Conservation (phyloP, 2,888 invertebrate genomes). For the Lingula anatina region DNA sequence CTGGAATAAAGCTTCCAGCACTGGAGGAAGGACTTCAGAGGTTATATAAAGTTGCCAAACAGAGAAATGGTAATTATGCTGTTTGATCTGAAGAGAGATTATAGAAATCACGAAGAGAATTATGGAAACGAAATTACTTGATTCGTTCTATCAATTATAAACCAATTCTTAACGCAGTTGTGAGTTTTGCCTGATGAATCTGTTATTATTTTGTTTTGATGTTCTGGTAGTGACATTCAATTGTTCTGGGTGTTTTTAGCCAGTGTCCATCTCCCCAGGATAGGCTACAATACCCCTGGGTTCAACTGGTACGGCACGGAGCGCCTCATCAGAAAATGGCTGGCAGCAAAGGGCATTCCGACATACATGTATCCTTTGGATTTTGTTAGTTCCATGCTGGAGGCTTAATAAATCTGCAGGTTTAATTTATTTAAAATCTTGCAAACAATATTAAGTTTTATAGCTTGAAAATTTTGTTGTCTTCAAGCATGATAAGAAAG, state of each 20-base stretch:
- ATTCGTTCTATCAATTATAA: too few relatives aligned
- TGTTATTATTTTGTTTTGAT: too few relatives aligned
- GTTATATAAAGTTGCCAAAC: constrained; percentile 32
- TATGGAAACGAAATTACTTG: too few relatives aligned
- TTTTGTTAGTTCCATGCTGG: neutral
- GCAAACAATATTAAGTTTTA: neutral
- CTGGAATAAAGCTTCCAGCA: constrained; percentile 41
- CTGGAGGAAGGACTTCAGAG: constrained; percentile 36
- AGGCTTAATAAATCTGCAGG: too few relatives aligned
- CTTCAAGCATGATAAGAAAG: neutral
- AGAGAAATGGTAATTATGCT: constrained; percentile 31
- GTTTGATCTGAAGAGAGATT: too few relatives aligned
- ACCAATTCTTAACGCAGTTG: too few relatives aligned
- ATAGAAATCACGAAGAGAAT: too few relatives aligned
- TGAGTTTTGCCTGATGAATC: too few relatives aligned
- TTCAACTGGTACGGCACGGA: constrained; percentile 54
- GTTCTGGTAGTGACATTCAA: too few relatives aligned
- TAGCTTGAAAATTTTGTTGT: neutral
- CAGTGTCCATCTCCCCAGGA: constrained; percentile 50
- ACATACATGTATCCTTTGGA: constrained; percentile 50
- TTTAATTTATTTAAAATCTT: too few relatives aligned
- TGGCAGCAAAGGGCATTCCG: constrained; percentile 41
- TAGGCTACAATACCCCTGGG: constrained; percentile 48
- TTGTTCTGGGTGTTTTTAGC: too few relatives aligned
- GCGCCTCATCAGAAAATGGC: constrained; percentile 44